Percentiles rank a stretch among this genome's conserved stretches.
Evolutionary conservation across 1,140 invertebrate species (phyloP).

Genomic region (Druon quercuslanigerum): DNA sequence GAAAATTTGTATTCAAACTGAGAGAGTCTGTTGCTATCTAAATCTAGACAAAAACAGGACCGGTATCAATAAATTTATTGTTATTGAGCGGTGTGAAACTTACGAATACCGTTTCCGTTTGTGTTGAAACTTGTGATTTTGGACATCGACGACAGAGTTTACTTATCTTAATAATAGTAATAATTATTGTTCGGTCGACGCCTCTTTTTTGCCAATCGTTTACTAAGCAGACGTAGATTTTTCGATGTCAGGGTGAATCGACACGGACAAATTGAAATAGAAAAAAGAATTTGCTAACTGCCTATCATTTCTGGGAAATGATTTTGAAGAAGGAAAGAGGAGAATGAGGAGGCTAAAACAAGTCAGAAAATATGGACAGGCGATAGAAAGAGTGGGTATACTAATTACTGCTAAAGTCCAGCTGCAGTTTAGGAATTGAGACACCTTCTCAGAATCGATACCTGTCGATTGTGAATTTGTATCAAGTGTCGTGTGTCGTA

Average conservation of each 20-base stretch:
- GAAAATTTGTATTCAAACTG: background rate
- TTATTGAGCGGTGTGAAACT: background rate
- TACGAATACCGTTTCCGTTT: conserved; percentile 20
- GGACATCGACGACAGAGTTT: background rate
- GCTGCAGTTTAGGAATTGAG: conserved; percentile 52
- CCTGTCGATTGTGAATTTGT: conserved; percentile 51
- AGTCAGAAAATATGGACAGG: conserved; percentile 4
- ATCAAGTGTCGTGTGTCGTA: conserved; percentile 21
- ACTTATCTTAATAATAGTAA: conserved; percentile 10
- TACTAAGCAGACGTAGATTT: conserved; percentile 8
- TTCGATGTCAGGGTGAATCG: conserved; percentile 16
- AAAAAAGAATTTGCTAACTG: background rate
- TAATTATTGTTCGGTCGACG: conserved; percentile 1
- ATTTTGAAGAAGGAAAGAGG: background rate
- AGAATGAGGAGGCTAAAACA: background rate
- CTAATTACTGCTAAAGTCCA: conserved; percentile 46
- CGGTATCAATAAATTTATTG: conserved; percentile 13
- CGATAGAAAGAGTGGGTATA: conserved; percentile 9
- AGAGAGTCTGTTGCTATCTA: conserved; percentile 15
- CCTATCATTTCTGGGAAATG: background rate
- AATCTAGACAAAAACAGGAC: conserved; percentile 18
- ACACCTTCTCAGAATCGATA: conserved; percentile 44
- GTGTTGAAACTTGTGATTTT: background rate
- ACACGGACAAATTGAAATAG: conserved; percentile 6
- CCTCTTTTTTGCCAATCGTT: conserved; percentile 3